Percentiles rank a stretch among this genome's conserved stretches.
Conservation (phyloP, 2,888 invertebrate species). For the Luperina testacea region DNA sequence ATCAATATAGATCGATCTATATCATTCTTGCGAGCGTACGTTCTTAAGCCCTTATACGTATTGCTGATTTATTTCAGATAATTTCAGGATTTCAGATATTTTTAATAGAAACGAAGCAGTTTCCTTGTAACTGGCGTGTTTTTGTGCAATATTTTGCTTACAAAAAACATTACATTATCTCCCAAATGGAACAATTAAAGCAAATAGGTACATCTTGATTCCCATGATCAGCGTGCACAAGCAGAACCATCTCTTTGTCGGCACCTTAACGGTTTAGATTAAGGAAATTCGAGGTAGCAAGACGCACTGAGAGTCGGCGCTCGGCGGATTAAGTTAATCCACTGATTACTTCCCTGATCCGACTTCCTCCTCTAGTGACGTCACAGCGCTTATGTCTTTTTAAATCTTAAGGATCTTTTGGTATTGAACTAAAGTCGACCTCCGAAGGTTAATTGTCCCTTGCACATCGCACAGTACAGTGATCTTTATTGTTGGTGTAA, state of each 20-base stretch:
- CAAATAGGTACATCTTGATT: neutral
- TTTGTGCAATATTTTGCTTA: neutral
- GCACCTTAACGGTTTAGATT: conserved; percentile 25
- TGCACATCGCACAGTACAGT: too few species aligned
- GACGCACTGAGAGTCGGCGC: conserved; percentile 12
- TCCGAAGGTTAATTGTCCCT: neutral
- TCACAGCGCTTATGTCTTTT: conserved; percentile 8
- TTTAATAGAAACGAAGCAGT: neutral
- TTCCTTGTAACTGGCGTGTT: neutral
- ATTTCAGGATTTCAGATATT: neutral
- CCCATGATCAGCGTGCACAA: neutral
- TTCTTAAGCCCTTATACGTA: neutral
- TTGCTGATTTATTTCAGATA: neutral
- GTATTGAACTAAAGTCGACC: neutral
- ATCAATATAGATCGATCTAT: neutral
- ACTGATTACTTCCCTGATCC: conserved; percentile 31
- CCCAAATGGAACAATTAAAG: neutral
- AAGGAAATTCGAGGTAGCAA: conserved; percentile 14
- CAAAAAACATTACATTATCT: neutral
- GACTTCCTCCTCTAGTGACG: conserved; percentile 5
- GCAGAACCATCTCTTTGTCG: neutral
- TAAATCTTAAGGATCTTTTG: neutral
- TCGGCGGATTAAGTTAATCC: conserved; percentile 33
- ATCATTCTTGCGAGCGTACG: too few species aligned
- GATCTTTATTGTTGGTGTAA: too few species aligned